Base-by-base conservation (phyloP, 2,113 vertebrate species). In the Caloenas nicobarica region DNA sequence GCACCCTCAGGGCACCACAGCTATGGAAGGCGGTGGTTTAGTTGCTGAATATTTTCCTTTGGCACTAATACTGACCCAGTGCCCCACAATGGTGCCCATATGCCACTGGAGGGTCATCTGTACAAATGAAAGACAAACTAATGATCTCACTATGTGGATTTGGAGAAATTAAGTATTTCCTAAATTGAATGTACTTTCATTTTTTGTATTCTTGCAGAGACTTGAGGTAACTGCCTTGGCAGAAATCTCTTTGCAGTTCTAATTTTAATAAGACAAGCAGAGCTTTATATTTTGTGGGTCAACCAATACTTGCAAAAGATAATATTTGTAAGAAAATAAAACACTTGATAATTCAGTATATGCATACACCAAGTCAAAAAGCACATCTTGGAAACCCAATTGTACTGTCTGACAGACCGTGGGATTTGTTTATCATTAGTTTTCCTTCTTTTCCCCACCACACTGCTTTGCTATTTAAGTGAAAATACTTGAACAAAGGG, bases 1-100 rank as follows among this genome's bases (percentile, higher is more conserved):
- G 69, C 71, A 80, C 82, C 89, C 94, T 58, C 71, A 90, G 94
- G 94, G 91, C 77, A 90, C 56, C 13, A 31, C 62, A 83, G 84
- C 80, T 53, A 72, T 31, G 95, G 65, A 91, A 88, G 70, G 54
- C 0, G 1, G 46, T 23, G 68, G 4, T 57, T 44, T 19, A 44
- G 88, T 23, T 16, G 86, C 69, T 65, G 29, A 78, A 12, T 86
- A 53, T 84, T 90, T 90, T 86, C 82, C 61, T 88, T 88, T 40
- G 90, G 82, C 69, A 70, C 34, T 21, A 42, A 29, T 16, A 36
- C 34, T 44, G 79, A 93, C 86, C 85, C 79, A 81, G 69, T 68
- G 92, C 46, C 68, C 62, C 77, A 68, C 68, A 70, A 57, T 1
- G 82, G 81, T 76, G 72, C 53, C 92, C 62, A 51, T 81, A 57